These are phyloP conservation scores for Melanotaenia nigrans DNA, from an alignment of 2,797 vertebrate genomes.

Conservation along the genomic window DNA sequence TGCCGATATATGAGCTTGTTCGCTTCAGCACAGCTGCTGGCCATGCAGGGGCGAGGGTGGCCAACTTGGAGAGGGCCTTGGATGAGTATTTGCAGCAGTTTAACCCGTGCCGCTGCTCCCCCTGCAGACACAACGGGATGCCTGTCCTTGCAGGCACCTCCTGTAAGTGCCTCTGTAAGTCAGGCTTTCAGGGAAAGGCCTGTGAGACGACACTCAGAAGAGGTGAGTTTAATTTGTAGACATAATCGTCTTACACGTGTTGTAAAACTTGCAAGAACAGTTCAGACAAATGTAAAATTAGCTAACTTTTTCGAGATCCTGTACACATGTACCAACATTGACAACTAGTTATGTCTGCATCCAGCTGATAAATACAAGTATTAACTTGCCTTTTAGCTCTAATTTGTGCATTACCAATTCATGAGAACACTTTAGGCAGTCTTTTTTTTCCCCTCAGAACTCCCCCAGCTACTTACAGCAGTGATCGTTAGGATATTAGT, in stretches of 20 bases:
- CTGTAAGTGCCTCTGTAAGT: slow-evolving; percentile 86
- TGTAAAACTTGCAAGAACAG: background rate
- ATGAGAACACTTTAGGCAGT: background rate
- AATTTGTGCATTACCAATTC: background rate
- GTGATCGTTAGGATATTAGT: background rate
- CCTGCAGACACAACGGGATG: slow-evolving; percentile 87
- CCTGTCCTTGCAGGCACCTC: slow-evolving; percentile 78
- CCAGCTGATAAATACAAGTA: background rate
- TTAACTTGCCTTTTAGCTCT: background rate
- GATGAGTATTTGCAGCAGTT: slow-evolving; percentile 88
- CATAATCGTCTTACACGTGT: background rate
- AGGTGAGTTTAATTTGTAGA: slow-evolving; percentile 56
- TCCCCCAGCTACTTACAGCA: background rate
- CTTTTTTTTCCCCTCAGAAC: background rate
- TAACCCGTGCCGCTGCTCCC: slow-evolving; percentile 86
- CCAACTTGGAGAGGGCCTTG: slow-evolving; percentile 82
- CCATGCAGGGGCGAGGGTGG: slow-evolving; percentile 75
- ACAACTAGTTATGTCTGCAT: background rate
- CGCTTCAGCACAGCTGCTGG: slow-evolving; percentile 75
- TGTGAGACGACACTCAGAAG: slow-evolving; percentile 71
- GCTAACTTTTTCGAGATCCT: background rate
- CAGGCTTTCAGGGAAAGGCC: slow-evolving; percentile 77
- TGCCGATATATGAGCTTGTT: slow-evolving; percentile 89
- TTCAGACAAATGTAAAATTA: background rate
- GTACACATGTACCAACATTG: background rate